Conservation (phyloP, 1,140 invertebrate genomes). For the Riptortus pedestris region DNA sequence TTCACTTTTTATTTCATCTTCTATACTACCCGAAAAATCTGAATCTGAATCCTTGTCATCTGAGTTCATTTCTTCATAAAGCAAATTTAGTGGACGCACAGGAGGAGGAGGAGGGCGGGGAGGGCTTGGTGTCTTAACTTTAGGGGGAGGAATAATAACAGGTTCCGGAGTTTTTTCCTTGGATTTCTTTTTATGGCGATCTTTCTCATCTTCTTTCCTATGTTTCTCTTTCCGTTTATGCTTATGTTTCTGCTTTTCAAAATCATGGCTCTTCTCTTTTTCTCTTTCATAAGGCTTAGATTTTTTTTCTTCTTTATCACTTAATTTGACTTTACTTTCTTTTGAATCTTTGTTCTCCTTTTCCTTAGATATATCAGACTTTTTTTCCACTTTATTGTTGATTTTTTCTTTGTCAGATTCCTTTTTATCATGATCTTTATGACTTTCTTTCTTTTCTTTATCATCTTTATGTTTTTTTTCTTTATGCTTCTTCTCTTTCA, state of each 20-base stretch:
- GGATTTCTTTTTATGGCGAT: constrained; percentile 37
- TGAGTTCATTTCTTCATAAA: constrained; percentile 22
- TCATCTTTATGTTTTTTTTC: constrained; percentile 25
- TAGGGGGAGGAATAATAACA: constrained; percentile 35
- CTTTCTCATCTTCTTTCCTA: constrained; percentile 33
- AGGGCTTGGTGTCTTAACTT: constrained; percentile 37
- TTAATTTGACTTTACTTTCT: constrained; percentile 35
- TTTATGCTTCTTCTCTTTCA: constrained; percentile 28
- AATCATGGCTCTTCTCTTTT: constrained; percentile 38
- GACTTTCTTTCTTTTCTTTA: constrained; percentile 35
- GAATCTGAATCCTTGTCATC: constrained; percentile 28
- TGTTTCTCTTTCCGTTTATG: constrained; percentile 44
- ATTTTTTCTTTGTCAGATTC: constrained; percentile 40
- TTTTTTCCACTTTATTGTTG: constrained; percentile 26
- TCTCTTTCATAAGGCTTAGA: constrained; percentile 26
- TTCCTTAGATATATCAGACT: constrained; percentile 22
- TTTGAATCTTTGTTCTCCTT: constrained; percentile 43
- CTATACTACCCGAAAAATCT: constrained; percentile 22
- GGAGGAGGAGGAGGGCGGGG: constrained; percentile 40
- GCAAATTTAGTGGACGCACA: constrained; percentile 29
- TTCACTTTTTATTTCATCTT: constrained; percentile 25
- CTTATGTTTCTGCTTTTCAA: constrained; percentile 41
- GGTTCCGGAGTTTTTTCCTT: constrained; percentile 40
- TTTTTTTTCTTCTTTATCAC: constrained; percentile 35
- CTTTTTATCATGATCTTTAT: constrained; percentile 40